Base-by-base conservation (phyloP, 2,888 invertebrate species). In the Chloroclysta siterata region DNA sequence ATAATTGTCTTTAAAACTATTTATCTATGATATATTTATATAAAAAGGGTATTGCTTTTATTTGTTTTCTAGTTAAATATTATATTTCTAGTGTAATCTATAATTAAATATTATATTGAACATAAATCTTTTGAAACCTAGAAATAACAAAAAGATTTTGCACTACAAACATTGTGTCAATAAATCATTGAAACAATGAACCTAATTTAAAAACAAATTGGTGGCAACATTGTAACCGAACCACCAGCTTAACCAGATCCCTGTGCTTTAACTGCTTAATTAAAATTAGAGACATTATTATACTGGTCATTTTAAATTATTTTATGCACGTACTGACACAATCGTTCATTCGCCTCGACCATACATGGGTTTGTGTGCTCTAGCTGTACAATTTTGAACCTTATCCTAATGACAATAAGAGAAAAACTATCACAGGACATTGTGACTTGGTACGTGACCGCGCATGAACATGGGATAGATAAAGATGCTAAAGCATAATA, bases 291-390 rank as follows among this genome's bases (percentile, higher is more conserved):
- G 74, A 60, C 76, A 72, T 66, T 53, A 53, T 72, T 72, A 70
- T 7, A 59, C 56, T 78, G 74, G 77, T 44, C 51, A 63, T 69
- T 71, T 75, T 80, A 75, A 72, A 75, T 68, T 77, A 82, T 83
- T 79, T 79, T 77, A 82, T 76, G 74, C 85, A 86, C 86, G 85
- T 84, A 76, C 74, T 71, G 72, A 75, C 75, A 79, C 85, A 85
- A 85, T 85, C 85, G 86, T 84, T 83, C 87, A 83, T 82, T 85
- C 79, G 78, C 83, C 82, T 76, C 74, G 66, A 55, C 65, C 58
- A 59, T 71, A 74, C 78, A 79, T 79, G 77, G 57, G 68, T 47
- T 36, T 65, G 63, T 67, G 63, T 73, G 76, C 74, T 69, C 41
- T 64, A 63, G 69, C 68, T 63, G 74, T 68, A 41, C 36, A 22